Evolutionary conservation across 2,797 vertebrate species (phyloP), one percentile per base, ranked within the genome.

Genomic region (Cossypha dichroa): DNA sequence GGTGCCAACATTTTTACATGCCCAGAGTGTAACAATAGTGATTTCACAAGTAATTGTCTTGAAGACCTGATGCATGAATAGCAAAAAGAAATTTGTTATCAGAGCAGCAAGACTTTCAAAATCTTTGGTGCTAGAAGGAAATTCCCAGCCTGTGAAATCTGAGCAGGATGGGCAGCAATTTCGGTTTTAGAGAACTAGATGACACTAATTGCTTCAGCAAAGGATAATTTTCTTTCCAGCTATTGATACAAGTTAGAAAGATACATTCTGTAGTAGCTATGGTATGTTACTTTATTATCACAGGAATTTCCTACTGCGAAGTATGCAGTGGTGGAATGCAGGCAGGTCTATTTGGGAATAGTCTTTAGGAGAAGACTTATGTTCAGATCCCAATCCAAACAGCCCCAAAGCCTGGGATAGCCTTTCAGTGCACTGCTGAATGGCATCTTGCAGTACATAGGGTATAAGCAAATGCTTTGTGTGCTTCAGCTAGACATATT

Each of bases 141-240:
- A 95, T 91, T 87, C 63, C 40, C 64, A 69, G 33, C 13, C 64
- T 78, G 28, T 67, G 67, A 81, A 84, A 59, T 69, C 21, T 31
- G n/a, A 82, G 34, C 19, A 15, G n/a, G 22, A 52, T 48, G 49
- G 63, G 49, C 18, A 93, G 18, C 38, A 93, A 62, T 93, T 93
- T 94, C 94, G 63, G 51, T 78, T 74, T 88, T 68, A 52, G 46
- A 86, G 41, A 93, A 25, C 11, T 77, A 67, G 36, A 52, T 78
- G 52, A 63, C 73, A 63, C 36, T 90, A 93, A 75, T 81, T 94
- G 13, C 82, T 90, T 88, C 73, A 86, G 26, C 46, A 70, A 80
- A 88, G 29, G 84, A 52, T 79, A 41, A 66, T 91, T 93, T 96
- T 86, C 51, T 88, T 76, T 75, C 45, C n/a, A 92, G 38, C 49